These are phyloP conservation scores for Hippocampus abdominalis DNA, from an alignment of 2,113 vertebrate genomes.

Conservation along the genomic window DNA sequence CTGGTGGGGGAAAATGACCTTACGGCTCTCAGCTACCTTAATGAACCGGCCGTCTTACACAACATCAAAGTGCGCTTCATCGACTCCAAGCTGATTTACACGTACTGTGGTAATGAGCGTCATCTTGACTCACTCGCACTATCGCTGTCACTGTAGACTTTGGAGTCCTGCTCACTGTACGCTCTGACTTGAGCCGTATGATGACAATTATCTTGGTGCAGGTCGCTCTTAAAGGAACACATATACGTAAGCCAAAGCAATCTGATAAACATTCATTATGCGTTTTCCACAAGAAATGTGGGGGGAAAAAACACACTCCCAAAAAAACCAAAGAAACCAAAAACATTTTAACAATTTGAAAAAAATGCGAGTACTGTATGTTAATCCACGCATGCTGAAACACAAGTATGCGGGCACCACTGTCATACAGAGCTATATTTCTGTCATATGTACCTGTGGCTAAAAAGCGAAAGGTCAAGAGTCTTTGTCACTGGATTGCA, in stretches of 20 bases:
- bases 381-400: too few species aligned
- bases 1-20: conserved; percentile 96
- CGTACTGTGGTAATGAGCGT: conserved; percentile 88
- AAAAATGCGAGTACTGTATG: too few species aligned
- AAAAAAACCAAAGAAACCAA: too few species aligned
- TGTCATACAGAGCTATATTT: too few species aligned
- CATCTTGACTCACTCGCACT: conserved; percentile 41
- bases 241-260: not conserved
- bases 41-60: conserved; percentile 93
- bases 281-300: too few species aligned
- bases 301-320: too few species aligned
- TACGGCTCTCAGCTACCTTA: conserved; percentile 92
- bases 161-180: conserved; percentile 38
- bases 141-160: conserved; percentile 64
- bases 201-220: conserved; percentile 31
- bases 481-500: too few species aligned
- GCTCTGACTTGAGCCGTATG: conserved; percentile 31
- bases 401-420: too few species aligned
- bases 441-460: too few species aligned
- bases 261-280: too few species aligned
- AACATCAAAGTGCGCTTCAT: conserved; percentile 94
- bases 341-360: too few species aligned
- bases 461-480: too few species aligned
- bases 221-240: conserved; percentile 44
- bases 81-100: conserved; percentile 94